phyloP scores from a whole-genome alignment of 30 jellyfish, hydroid and myxozoan species.

The Chironex yamaguchii region DNA sequence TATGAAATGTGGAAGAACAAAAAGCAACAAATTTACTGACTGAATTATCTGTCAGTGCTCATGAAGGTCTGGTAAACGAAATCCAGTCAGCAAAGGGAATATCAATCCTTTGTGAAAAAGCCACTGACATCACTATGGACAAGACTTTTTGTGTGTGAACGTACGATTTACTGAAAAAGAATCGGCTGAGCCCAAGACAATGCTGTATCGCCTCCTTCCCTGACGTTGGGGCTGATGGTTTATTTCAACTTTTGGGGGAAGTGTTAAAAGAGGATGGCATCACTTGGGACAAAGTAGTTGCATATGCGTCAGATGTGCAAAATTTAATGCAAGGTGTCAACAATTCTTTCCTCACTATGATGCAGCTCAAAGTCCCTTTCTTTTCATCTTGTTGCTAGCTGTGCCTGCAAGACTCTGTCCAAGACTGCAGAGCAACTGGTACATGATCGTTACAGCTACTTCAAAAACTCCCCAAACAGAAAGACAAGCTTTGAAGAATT shows the following conservation, averaged over 20 bases:
- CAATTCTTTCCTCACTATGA: constrained; percentile 36
- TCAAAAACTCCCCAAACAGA: constrained; percentile 46
- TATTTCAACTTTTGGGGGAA: constrained; percentile 1
- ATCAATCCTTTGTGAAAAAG: constrained; percentile 55
- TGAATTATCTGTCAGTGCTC: constrained; percentile 50
- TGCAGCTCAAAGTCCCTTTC: constrained; percentile 17
- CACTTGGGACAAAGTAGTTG: constrained; percentile 39
- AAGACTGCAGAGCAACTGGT: constrained; percentile 49
- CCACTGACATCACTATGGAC: constrained; percentile 50
- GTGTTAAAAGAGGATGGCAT: constrained; percentile 14
- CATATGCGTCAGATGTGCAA: constrained; percentile 57
- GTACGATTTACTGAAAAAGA: constrained; percentile 4
- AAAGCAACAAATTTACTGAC: constrained; percentile 30
- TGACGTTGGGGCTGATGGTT: constrained; percentile 40
- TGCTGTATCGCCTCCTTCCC: constrained; percentile 24
- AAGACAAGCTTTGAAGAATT: constrained; percentile 23
- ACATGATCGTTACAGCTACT: constrained; percentile 44
- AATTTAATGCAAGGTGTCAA: constrained; percentile 44
- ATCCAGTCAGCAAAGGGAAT: constrained; percentile 37
- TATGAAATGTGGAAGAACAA: constrained; percentile 26
- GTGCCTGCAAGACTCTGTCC: constrained; percentile 32
- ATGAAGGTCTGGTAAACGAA: constrained; percentile 1
- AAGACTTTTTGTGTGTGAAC: constrained; percentile 21
- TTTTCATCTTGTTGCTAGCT: constrained; percentile 56
- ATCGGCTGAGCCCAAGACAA: neutral